A percentile compares a stretch with the other conserved stretches of the same genome.
Conservation (phyloP, 2,113 vertebrate genomes). For the Cochlearius cochlearius region DNA sequence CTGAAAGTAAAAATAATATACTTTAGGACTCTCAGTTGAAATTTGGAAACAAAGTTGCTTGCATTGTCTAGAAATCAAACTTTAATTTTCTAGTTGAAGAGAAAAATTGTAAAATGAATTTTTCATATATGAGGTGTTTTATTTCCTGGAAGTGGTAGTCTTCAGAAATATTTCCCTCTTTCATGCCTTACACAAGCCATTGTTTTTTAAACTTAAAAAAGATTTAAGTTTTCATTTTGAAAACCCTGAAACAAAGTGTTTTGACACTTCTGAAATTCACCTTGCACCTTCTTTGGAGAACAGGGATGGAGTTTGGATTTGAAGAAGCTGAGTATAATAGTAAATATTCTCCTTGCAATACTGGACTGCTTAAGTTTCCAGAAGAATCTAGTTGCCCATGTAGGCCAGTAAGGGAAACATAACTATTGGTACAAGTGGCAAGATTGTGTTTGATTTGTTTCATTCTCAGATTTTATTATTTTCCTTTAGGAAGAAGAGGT, state of each 20-base stretch:
- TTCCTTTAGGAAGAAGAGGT: not conserved
- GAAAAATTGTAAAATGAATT: not conserved
- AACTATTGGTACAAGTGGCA: not conserved
- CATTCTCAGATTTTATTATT: not conserved
- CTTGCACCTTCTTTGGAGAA: not conserved
- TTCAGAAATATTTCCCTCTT: not conserved
- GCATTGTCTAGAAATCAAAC: not conserved
- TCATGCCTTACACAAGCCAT: not conserved
- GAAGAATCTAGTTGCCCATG: not conserved
- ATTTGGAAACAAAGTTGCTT: not conserved
- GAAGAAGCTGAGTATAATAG: not conserved
- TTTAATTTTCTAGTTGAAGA: not conserved
- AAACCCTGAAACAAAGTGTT: not conserved
- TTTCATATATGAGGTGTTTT: not conserved
- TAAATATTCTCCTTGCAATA: not conserved
- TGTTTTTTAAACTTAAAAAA: not conserved
- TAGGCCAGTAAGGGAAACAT: not conserved
- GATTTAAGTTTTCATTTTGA: not conserved
- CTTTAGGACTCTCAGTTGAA: not conserved
- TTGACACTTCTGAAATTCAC: not conserved
- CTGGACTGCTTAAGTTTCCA: not conserved
- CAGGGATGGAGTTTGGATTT: not conserved
- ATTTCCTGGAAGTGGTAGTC: not conserved
- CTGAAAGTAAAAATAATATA: not conserved
- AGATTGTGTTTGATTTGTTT: not conserved